phyloP scores from a whole-genome alignment of 2,888 invertebrate species.

The Dryadula phaetusa region DNA sequence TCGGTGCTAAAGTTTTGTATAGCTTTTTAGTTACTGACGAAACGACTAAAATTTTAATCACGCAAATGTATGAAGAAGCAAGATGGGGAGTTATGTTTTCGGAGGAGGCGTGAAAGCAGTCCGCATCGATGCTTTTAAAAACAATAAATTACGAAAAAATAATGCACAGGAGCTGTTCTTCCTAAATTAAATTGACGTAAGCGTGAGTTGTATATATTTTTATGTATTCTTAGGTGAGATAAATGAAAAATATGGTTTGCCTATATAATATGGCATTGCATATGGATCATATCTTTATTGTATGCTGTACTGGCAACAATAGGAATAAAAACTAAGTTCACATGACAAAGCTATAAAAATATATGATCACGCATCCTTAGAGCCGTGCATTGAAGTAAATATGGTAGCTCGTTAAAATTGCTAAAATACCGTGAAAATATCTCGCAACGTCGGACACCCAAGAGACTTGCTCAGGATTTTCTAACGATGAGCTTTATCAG shows the following conservation, averaged over 20 bases:
- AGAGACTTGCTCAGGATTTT: constrained; percentile 59
- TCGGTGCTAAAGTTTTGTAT: constrained; percentile 38
- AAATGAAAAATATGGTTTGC: neutral
- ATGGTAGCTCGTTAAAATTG: constrained; percentile 82
- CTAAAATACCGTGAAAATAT: constrained; percentile 83
- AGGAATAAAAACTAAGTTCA: constrained; percentile 27
- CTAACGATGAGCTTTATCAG: constrained; percentile 63
- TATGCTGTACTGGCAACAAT: constrained; percentile 26
- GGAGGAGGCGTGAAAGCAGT: constrained; percentile 27
- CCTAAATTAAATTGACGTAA: constrained; percentile 6
- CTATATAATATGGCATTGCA: neutral
- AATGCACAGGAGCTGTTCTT: constrained; percentile 12
- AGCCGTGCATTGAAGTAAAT: constrained; percentile 74
- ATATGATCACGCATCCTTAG: constrained; percentile 62
- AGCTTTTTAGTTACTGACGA: constrained; percentile 43
- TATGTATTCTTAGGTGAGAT: neutral
- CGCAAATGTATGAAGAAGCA: constrained; percentile 39
- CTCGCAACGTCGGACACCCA: constrained; percentile 74
- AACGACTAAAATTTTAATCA: constrained; percentile 43
- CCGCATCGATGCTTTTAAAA: constrained; percentile 34
- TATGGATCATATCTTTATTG: constrained; percentile 3
- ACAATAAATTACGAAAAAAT: constrained; percentile 30
- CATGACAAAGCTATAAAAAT: constrained; percentile 53
- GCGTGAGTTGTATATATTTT: neutral
- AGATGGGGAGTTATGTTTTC: constrained; percentile 29